Evolutionary conservation across 2,888 invertebrate species (phyloP).

Genomic region (Petrolisthes cinctipes): DNA sequence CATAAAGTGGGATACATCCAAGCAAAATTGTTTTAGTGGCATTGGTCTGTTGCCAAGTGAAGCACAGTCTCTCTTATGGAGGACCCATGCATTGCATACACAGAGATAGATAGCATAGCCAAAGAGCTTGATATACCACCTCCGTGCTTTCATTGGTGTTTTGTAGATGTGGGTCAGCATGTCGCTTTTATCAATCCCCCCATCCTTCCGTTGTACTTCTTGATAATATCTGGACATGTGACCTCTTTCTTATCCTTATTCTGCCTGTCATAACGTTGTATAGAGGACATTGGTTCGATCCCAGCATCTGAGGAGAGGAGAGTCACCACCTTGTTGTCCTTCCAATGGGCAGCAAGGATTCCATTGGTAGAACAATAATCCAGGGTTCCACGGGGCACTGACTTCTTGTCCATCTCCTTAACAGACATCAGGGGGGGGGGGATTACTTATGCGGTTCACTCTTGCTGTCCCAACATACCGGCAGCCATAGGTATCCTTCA

Average conservation of each 20-base stretch:
- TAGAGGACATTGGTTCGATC: not conserved
- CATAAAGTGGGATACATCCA: not conserved
- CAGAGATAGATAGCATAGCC: conserved; percentile 31
- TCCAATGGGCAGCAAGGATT: conserved; percentile 17
- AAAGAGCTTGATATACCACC: conserved; percentile 24
- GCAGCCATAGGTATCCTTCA: not conserved
- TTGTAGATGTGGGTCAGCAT: conserved; percentile 38
- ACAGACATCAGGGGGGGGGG: not conserved
- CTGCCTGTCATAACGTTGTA: not conserved
- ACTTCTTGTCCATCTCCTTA: conserved; percentile 39
- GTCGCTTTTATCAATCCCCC: not conserved
- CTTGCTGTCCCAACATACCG: conserved; percentile 21
- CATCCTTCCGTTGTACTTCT: not conserved
- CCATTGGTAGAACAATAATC: conserved; percentile 36
- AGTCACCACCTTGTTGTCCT: conserved; percentile 34
- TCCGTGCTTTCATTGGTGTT: conserved; percentile 15
- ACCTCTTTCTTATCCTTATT: conserved; percentile 27
- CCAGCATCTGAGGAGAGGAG: conserved; percentile 33
- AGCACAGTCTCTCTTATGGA: conserved; percentile 3
- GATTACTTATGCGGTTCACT: not conserved
- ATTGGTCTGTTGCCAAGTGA: not conserved
- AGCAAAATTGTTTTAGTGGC: conserved; percentile 4
- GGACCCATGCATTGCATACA: conserved; percentile 24
- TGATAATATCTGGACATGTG: conserved; percentile 18
- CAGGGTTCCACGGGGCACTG: conserved; percentile 10